Conservation (phyloP, 2,888 invertebrate species). For the Andrena dorsata region DNA sequence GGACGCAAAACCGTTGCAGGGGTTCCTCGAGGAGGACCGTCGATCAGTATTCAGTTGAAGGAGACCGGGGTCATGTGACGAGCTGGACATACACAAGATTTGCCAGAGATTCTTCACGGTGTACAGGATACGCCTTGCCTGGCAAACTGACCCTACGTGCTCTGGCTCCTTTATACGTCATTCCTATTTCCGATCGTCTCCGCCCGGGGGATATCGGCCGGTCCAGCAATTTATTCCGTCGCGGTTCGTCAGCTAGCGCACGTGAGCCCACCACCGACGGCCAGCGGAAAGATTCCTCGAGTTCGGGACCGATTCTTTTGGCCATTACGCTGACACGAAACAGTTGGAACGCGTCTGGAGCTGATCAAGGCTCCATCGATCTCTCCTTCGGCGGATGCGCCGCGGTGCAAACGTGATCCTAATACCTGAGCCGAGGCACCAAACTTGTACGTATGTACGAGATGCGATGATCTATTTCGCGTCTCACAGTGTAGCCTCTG, state of each 20-base stretch:
- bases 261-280: slow-evolving; percentile 34
- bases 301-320: slow-evolving; percentile 22
- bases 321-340: slow-evolving; percentile 48
- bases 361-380: slow-evolving; percentile 36
- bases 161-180: slow-evolving; percentile 78
- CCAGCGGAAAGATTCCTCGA: slow-evolving; percentile 33
- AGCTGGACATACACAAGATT: slow-evolving; percentile 79
- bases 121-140: slow-evolving; percentile 76
- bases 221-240: slow-evolving; percentile 67
- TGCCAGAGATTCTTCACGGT: slow-evolving; percentile 77
- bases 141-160: slow-evolving; percentile 81
- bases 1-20: slow-evolving; percentile 69
- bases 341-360: background rate
- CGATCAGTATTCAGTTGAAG: slow-evolving; percentile 75
- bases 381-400: slow-evolving; percentile 20
- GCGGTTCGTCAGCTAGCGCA: slow-evolving; percentile 33
- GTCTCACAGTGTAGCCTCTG: too few relatives aligned
- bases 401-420: slow-evolving; percentile 39
- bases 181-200: slow-evolving; percentile 76
- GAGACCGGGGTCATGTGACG: slow-evolving; percentile 75
- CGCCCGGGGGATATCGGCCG: slow-evolving; percentile 72
- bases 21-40: slow-evolving; percentile 48
- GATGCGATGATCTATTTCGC: too few relatives aligned
- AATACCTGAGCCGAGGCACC: slow-evolving; percentile 14
- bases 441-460: too few relatives aligned